Percentiles rank a stretch among this genome's conserved stretches.
These are phyloP conservation scores for Zootermopsis nevadensis DNA, from an alignment of 2,888 invertebrate species.

Conservation along the genomic window DNA sequence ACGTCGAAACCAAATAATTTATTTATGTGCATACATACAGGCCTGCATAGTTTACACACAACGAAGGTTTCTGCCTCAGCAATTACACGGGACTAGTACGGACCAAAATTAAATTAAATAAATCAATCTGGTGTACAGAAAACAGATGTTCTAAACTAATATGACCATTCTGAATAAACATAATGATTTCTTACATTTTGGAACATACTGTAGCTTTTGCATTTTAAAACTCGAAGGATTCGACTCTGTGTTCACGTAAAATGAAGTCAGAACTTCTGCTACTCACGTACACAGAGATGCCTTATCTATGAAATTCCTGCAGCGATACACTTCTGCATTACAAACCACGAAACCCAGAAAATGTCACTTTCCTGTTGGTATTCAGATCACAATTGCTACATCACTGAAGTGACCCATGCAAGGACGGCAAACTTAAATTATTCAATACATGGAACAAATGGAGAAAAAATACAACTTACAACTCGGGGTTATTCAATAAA, in stretches of 20 bases:
- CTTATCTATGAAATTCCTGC: not conserved
- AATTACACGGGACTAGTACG: too few relatives aligned
- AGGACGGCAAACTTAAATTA: conserved; percentile 14
- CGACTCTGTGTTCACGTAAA: not conserved
- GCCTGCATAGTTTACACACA: too few relatives aligned
- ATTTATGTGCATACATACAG: too few relatives aligned
- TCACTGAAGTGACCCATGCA: not conserved
- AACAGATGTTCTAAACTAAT: too few relatives aligned
- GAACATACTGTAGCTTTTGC: too few relatives aligned
- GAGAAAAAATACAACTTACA: not conserved
- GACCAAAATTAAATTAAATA: too few relatives aligned
- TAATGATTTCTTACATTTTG: too few relatives aligned
- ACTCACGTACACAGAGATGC: not conserved
- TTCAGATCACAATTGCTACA: not conserved
- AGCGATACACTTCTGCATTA: not conserved
- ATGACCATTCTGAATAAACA: too few relatives aligned
- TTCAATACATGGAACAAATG: not conserved
- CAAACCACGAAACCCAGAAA: not conserved
- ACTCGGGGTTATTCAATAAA: conserved; percentile 10
- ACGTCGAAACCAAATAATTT: too few relatives aligned
- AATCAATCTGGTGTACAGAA: too few relatives aligned
- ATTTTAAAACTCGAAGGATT: not conserved
- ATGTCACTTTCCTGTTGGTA: not conserved
- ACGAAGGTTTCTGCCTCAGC: too few relatives aligned
- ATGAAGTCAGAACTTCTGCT: not conserved